Evolutionary conservation across 30 jellyfish, hydroid and myxozoan species (phyloP).

Genomic region (Turritopsis dohrnii): DNA sequence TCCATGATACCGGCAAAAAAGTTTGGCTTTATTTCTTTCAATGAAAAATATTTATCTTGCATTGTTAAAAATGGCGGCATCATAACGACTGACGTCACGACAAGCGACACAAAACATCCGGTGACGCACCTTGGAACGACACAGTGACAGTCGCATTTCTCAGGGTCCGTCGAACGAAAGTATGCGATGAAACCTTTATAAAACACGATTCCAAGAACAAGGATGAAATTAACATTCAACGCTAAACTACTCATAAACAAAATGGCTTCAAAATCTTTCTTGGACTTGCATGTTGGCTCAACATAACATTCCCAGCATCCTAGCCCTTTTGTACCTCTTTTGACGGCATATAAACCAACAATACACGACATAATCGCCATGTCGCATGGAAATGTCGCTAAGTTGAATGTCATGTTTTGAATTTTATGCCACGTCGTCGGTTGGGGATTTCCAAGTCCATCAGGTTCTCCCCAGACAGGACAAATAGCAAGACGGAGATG

Average conservation of each 20-base stretch:
- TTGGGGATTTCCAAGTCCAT: constrained; percentile 18
- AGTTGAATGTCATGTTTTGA: constrained; percentile 21
- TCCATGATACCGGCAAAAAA: constrained; percentile 51
- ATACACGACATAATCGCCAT: constrained; percentile 41
- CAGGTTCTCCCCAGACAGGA: constrained; percentile 26
- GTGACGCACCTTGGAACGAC: constrained; percentile 44
- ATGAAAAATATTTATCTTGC: background rate
- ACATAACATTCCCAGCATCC: constrained; percentile 53
- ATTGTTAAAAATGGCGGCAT: constrained; percentile 43
- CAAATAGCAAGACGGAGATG: constrained; percentile 27
- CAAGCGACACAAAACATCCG: constrained; percentile 40
- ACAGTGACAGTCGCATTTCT: constrained; percentile 49
- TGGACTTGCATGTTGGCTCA: constrained; percentile 23
- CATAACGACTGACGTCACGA: constrained; percentile 35
- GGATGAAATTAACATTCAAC: constrained; percentile 17
- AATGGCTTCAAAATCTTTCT: constrained; percentile 28
- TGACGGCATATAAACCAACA: constrained; percentile 42
- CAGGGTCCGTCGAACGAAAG: constrained; percentile 45
- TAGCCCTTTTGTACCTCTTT: constrained; percentile 42
- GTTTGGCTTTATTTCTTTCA: constrained; percentile 35
- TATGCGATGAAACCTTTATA: constrained; percentile 48
- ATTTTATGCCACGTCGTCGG: constrained; percentile 42
- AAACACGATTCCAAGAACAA: constrained; percentile 37
- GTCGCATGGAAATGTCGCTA: constrained; percentile 45
- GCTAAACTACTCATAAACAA: constrained; percentile 36